These are phyloP conservation scores for Crossocerus cetratus DNA, from an alignment of 2,888 invertebrate species.

Conservation along the genomic window DNA sequence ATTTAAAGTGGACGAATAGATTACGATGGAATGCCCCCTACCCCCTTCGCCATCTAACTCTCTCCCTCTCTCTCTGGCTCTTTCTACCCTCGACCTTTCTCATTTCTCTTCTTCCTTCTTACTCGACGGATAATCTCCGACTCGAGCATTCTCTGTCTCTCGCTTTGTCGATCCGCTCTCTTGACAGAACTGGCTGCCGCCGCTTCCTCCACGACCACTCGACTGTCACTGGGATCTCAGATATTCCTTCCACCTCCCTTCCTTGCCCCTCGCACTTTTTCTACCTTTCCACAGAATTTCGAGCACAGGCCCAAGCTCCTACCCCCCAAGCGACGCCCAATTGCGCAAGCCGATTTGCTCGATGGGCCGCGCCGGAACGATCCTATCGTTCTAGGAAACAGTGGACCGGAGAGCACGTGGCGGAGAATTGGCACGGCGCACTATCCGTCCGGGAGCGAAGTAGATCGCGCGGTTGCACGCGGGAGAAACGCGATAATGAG, in stretches of 20 bases:
- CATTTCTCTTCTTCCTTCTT: background rate
- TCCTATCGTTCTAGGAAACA: background rate
- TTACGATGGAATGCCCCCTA: conserved; percentile 46
- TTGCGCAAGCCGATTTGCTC: too few species aligned
- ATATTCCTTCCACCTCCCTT: background rate
- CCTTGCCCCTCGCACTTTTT: too few species aligned
- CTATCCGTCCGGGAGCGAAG: conserved; percentile 7
- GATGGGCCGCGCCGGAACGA: background rate
- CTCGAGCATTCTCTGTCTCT: background rate
- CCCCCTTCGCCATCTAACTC: conserved; percentile 38
- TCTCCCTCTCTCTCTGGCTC: conserved; percentile 35
- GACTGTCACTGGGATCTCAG: background rate
- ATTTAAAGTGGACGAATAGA: conserved; percentile 52
- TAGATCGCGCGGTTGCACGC: conserved; percentile 9
- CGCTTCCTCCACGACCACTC: background rate
- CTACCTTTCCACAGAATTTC: too few species aligned
- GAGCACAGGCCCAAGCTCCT: too few species aligned
- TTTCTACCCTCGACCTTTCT: background rate
- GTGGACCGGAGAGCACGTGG: too few species aligned
- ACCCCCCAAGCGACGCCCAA: too few species aligned
- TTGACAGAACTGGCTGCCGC: background rate
- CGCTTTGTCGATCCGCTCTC: background rate
- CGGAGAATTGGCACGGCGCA: too few species aligned
- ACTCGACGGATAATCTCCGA: background rate
- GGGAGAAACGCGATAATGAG: background rate